Percentiles rank a stretch among this genome's conserved stretches.
Conservation (phyloP, 2,797 vertebrate species). For the Tiaroga cobitis region DNA sequence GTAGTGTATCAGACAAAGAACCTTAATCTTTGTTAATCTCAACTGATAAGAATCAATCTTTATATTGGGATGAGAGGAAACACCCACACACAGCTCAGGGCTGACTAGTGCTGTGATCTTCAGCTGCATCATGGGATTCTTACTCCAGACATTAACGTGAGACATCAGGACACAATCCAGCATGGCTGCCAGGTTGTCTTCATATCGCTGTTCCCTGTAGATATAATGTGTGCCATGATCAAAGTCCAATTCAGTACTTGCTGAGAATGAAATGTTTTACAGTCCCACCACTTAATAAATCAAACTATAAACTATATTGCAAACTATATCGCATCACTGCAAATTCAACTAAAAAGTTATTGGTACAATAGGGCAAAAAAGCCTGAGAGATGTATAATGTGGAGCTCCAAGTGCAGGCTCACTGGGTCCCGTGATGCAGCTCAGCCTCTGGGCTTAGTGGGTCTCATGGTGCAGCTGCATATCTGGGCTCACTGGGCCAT, state of each 20-base stretch:
- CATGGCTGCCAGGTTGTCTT: conserved; percentile 83
- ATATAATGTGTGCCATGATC: background rate
- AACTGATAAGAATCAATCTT: background rate
- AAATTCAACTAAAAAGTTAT: background rate
- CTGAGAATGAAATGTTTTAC: background rate
- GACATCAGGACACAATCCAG: conserved; percentile 85
- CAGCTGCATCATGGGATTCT: conserved; percentile 88
- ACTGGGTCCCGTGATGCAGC: background rate
- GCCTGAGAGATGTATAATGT: background rate
- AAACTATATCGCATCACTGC: background rate
- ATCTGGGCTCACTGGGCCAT: background rate
- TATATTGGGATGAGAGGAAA: background rate
- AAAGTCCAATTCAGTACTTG: too few relatives aligned
- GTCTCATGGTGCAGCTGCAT: background rate
- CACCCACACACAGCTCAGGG: conserved; percentile 87
- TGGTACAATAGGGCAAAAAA: background rate
- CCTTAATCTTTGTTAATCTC: background rate
- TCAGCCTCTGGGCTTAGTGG: background rate
- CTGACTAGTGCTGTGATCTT: conserved; percentile 88
- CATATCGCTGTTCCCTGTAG: conserved; percentile 82
- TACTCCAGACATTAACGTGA: conserved; percentile 73
- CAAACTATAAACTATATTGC: background rate
- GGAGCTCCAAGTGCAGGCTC: background rate
- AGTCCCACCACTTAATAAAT: background rate
- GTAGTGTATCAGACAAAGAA: background rate